Conservation (phyloP, 23 tunicate genomes). For the Trididemnum nubilum region DNA sequence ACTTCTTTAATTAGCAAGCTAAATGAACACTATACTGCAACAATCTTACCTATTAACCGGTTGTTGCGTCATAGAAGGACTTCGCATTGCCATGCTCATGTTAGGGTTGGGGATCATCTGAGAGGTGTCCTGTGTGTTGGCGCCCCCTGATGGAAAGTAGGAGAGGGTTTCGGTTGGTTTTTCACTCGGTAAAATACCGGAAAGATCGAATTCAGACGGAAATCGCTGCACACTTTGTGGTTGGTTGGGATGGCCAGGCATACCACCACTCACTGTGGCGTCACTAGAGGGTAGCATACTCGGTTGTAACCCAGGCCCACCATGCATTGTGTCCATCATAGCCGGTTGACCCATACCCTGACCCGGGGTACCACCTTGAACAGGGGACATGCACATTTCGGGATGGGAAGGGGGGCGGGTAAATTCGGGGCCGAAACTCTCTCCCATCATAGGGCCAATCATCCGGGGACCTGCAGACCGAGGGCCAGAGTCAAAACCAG, state of each 20-base stretch:
- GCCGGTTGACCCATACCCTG: constrained; percentile 45
- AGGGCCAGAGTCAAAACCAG: constrained; percentile 57
- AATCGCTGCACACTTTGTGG: background rate
- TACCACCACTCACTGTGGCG: background rate
- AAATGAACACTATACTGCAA: too few species aligned
- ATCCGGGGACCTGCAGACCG: constrained; percentile 52
- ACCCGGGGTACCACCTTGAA: background rate
- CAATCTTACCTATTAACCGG: constrained; percentile 23
- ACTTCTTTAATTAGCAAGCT: too few species aligned
- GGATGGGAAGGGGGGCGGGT: constrained; percentile 61
- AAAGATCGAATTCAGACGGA: constrained; percentile 68
- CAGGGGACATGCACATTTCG: constrained; percentile 58
- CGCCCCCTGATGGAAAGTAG: constrained; percentile 70
- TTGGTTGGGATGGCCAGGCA: constrained; percentile 22
- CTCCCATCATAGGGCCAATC: constrained; percentile 46
- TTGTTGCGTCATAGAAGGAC: constrained; percentile 41
- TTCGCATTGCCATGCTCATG: constrained; percentile 11
- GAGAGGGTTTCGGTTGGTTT: constrained; percentile 80
- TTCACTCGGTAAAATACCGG: constrained; percentile 72
- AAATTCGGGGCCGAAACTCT: constrained; percentile 30
- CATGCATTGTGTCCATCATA: constrained; percentile 61
- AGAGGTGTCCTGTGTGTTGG: constrained; percentile 20
- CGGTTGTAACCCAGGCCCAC: constrained; percentile 17
- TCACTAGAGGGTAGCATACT: constrained; percentile 32
- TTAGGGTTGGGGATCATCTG: constrained; percentile 5